phyloP scores from a whole-genome alignment of 2,888 invertebrate species.

The Rotaria sp. region DNA sequence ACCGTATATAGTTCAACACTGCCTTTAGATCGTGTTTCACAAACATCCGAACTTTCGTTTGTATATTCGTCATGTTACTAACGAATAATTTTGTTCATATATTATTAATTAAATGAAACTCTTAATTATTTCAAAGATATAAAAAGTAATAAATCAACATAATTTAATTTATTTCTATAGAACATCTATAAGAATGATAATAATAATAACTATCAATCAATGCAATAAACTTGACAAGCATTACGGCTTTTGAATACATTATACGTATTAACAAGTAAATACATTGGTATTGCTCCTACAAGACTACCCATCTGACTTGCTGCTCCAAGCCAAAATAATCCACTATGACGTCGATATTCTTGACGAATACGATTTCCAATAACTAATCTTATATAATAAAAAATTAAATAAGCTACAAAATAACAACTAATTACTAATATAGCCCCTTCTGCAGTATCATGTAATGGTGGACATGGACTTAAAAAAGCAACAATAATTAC shows the following conservation, averaged over 20 bases:
- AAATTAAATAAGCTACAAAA: background rate
- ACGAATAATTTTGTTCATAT: too few relatives aligned
- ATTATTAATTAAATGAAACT: too few relatives aligned
- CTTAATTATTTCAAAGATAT: too few relatives aligned
- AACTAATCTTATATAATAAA: constrained; percentile 17
- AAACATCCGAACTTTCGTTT: too few relatives aligned
- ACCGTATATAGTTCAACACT: too few relatives aligned
- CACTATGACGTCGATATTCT: background rate
- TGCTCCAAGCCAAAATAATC: constrained; percentile 27
- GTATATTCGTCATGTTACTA: too few relatives aligned
- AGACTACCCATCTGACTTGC: background rate
- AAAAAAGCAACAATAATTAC: background rate
- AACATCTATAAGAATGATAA: too few relatives aligned
- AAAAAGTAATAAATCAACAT: too few relatives aligned
- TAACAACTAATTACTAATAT: background rate
- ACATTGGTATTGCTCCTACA: constrained; percentile 20
- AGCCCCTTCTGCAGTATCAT: background rate
- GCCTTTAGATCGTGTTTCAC: too few relatives aligned
- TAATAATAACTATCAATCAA: background rate
- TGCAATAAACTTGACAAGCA: background rate
- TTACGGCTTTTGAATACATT: background rate
- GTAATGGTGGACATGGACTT: constrained; percentile 26
- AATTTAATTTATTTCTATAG: too few relatives aligned
- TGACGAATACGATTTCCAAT: background rate
- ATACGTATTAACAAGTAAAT: background rate